Percentiles rank a stretch among this genome's conserved stretches.
phyloP scores from a whole-genome alignment of 2,113 vertebrate genomes.

The Xenopus tropicalis region UCB_Xtro_10.0 CM004446.2:110389001-110389500 shows the following conservation, averaged over 20 bases:
- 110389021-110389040: constrained; percentile 45
- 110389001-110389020: constrained; percentile 42
- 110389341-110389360: too few relatives aligned
- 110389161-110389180: not conserved
- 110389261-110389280: not conserved
- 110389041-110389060: constrained; percentile 40
- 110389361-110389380: too few relatives aligned
- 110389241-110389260: not conserved
- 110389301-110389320: not conserved
- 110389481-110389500: too few relatives aligned
- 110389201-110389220: not conserved
- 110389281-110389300: not conserved
- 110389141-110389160: constrained; percentile 12
- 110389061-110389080: constrained; percentile 40
- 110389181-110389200: not conserved
- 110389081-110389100: constrained; percentile 29
- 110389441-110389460: too few relatives aligned
- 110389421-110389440: too few relatives aligned
- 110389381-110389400: too few relatives aligned
- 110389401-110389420: too few relatives aligned
- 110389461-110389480: too few relatives aligned
- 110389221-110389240: not conserved
- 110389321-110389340: too few relatives aligned
- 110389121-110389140: constrained; percentile 21
- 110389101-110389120: constrained; percentile 29